A percentile compares a stretch with the other conserved stretches of the same genome.
Evolutionary conservation across 2,113 vertebrate species (phyloP).

Genomic region (Pteruthius melanotis): DNA sequence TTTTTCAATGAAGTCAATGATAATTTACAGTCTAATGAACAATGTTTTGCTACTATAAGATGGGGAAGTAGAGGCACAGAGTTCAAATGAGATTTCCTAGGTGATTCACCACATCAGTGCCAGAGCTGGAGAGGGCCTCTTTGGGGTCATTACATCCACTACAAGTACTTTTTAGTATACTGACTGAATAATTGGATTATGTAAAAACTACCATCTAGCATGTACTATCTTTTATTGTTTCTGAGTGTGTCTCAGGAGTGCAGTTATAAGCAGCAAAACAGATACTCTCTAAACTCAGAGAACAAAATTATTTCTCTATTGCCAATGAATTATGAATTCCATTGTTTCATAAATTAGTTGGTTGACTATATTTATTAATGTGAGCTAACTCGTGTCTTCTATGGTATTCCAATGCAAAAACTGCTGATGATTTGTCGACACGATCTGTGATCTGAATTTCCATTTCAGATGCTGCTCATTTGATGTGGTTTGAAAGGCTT

Average conservation of each 20-base stretch:
- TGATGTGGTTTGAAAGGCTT: constrained; percentile 99
- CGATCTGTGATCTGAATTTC: not conserved
- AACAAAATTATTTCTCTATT: not conserved
- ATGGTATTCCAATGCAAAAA: not conserved
- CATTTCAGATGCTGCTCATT: constrained; percentile 86
- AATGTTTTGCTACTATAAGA: not conserved
- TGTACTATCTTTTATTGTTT: not conserved
- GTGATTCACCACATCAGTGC: not conserved
- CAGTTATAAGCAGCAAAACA: not conserved
- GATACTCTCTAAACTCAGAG: not conserved
- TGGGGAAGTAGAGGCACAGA: not conserved
- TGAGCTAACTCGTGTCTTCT: not conserved
- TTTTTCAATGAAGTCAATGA: not conserved
- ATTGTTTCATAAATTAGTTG: not conserved
- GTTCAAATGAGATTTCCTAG: not conserved
- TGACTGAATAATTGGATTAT: not conserved
- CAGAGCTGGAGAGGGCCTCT: not conserved
- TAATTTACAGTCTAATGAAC: not conserved
- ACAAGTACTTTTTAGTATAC: not conserved
- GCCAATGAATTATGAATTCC: not conserved
- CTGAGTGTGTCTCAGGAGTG: not conserved
- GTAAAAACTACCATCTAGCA: not conserved
- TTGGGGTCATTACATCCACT: not conserved
- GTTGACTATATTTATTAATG: not conserved
- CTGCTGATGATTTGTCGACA: not conserved